phyloP scores from a whole-genome alignment of 1,140 invertebrate genomes.

The Mamestra configurata region DNA sequence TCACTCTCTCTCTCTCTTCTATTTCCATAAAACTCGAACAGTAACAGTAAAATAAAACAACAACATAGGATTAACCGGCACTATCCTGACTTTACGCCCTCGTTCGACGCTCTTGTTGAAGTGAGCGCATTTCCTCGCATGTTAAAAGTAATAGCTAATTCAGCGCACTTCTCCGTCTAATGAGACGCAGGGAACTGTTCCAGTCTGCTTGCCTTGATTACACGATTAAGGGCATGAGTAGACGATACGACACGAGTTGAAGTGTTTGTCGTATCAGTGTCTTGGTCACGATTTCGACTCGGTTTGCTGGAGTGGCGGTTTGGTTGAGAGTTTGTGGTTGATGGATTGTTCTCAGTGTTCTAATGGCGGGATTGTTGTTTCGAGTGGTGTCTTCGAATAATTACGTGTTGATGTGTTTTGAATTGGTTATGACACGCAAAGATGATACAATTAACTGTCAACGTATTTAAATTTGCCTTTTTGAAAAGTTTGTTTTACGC shows the following conservation, averaged over 20 bases:
- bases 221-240: constrained; percentile 1
- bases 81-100: constrained; percentile 1
- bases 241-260: not conserved
- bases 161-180: constrained; percentile 20
- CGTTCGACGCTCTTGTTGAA: constrained; percentile 10
- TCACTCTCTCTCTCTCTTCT: not conserved
- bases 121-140: constrained; percentile 28
- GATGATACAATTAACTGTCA: no score
- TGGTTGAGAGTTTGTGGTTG: not conserved
- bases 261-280: not conserved
- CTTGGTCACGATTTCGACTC: not conserved
- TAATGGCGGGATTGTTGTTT: not conserved
- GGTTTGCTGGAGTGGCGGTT: no score
- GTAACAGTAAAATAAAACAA: not conserved
- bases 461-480: no score
- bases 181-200: constrained; percentile 17
- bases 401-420: no score
- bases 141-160: constrained; percentile 46
- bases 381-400: no score
- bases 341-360: not conserved
- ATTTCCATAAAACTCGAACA: not conserved
- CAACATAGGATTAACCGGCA: not conserved
- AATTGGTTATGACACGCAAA: no score
- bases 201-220: constrained; percentile 47
- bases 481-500: no score